Evolutionary conservation across 2,797 vertebrate species (phyloP).

Genomic region (Triplophysa yarkandensis): DNA sequence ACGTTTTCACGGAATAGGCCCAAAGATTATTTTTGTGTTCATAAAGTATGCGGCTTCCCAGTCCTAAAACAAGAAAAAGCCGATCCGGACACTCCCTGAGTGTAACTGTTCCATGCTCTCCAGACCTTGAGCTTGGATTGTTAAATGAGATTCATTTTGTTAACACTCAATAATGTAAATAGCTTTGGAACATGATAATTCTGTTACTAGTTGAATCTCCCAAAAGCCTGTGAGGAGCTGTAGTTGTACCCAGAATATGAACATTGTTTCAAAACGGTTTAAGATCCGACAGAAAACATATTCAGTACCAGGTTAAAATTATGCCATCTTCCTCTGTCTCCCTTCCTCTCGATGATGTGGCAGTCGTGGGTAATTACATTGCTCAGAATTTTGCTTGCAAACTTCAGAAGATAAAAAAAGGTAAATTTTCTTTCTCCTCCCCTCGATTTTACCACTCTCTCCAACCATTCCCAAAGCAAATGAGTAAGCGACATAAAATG

Average conservation of each 20-base stretch:
- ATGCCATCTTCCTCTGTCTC: constrained; percentile 61
- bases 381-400: constrained; percentile 61
- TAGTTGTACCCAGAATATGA: neutral
- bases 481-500: neutral
- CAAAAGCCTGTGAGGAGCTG: too few species aligned
- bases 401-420: constrained; percentile 43
- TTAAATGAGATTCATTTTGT: too few species aligned
- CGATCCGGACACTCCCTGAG: too few species aligned
- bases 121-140: too few species aligned
- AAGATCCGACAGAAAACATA: neutral
- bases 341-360: constrained; percentile 81
- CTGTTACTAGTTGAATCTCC: too few species aligned
- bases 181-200: neutral
- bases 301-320: neutral
- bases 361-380: constrained; percentile 74
- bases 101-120: too few species aligned
- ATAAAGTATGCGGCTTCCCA: too few species aligned
- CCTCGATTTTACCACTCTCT: neutral
- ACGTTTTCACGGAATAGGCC: too few species aligned
- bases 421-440: constrained; percentile 12
- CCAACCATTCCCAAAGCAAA: neutral
- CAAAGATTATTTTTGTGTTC: too few species aligned
- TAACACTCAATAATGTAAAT: neutral
- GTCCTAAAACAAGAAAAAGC: too few species aligned
- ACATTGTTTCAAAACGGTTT: neutral